phyloP scores from a whole-genome alignment of 2,113 vertebrate genomes.

The Melanocharis versteri region DNA sequence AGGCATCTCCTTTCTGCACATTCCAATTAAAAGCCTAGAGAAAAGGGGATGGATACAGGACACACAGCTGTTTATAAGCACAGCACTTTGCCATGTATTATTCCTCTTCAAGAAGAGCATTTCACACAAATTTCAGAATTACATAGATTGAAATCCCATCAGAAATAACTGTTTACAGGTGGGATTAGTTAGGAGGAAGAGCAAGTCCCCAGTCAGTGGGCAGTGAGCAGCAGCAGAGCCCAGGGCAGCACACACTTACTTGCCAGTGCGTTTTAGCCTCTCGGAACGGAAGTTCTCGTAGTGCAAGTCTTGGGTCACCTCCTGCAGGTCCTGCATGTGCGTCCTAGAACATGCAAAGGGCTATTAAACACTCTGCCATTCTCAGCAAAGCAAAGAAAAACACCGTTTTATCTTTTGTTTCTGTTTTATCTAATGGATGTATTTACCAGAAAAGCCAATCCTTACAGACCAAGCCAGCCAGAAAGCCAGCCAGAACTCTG shows the following conservation, averaged over 20 bases:
- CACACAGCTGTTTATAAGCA: not conserved
- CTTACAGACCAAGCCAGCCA: not conserved
- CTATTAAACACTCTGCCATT: not conserved
- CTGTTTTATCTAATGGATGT: not conserved
- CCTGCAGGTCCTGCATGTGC: conserved; percentile 90
- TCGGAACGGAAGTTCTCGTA: conserved; percentile 91
- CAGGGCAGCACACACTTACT: conserved; percentile 56
- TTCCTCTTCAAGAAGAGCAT: not conserved
- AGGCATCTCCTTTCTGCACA: not conserved
- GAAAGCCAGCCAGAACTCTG: not conserved
- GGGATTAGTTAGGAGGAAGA: not conserved
- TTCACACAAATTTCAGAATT: not conserved
- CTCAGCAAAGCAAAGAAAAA: not conserved
- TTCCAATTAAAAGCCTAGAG: not conserved
- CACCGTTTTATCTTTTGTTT: not conserved
- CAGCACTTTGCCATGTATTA: accelerated
- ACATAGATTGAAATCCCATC: not conserved
- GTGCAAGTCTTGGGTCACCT: conserved; percentile 87
- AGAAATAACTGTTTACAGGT: not conserved
- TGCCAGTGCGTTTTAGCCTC: conserved; percentile 84
- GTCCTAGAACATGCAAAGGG: conserved; percentile 69
- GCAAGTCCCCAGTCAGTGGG: not conserved
- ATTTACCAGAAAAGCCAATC: not conserved
- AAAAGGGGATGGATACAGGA: not conserved
- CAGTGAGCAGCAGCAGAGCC: not conserved